Base-by-base conservation (phyloP, 2,888 invertebrate species). In the Microplitis manilae region DNA sequence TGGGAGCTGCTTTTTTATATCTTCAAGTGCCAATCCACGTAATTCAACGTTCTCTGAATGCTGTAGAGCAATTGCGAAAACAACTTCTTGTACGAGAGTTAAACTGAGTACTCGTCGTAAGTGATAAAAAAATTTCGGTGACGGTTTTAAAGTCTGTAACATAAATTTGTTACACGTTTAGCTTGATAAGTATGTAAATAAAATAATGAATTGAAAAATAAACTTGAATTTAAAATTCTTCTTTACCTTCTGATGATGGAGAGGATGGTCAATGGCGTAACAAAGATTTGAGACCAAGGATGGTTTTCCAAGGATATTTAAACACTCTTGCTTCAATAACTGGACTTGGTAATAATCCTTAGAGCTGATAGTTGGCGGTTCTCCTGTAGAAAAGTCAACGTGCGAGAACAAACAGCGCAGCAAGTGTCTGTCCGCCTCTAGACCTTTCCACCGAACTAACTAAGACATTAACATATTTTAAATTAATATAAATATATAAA, bases 381-480 rank as follows among this genome's bases (percentile, higher is more conserved):
- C 91, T 91, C 92, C 89, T 86, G 92, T 87, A 91, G 92, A 94
- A 92, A 96, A 95, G 90, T 97, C 95, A 90, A 97, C 94, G 87
- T 94, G 94, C 87, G 97, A 96, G 91, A 98, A 95, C 91, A 98
- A 94, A 92, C 96, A 96, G 93, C 96, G 96, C 93, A 97, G 94
- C 91, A 97, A 94, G 93, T 98, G 97, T 92, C 97, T 95, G 93
- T 98, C 97, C 92, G 97, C 97, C 94, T 98, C 97, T 92, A 96
- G 94, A 91, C 98, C 98, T 94, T 97, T 96, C 90, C 94, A 93
- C 92, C 94, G 94, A 89, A 97, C 95, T 92, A 97, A 93, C 97
- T 98, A 90, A 87, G 84, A 87, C 83, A 87, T 85, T 84, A 84
- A 83, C 73, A 85, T 78, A 80, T 65, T 41, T 67, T 15, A 13